These are phyloP conservation scores for Drosophila recens DNA, from an alignment of 2,888 invertebrate genomes.

Conservation along the genomic window DNA sequence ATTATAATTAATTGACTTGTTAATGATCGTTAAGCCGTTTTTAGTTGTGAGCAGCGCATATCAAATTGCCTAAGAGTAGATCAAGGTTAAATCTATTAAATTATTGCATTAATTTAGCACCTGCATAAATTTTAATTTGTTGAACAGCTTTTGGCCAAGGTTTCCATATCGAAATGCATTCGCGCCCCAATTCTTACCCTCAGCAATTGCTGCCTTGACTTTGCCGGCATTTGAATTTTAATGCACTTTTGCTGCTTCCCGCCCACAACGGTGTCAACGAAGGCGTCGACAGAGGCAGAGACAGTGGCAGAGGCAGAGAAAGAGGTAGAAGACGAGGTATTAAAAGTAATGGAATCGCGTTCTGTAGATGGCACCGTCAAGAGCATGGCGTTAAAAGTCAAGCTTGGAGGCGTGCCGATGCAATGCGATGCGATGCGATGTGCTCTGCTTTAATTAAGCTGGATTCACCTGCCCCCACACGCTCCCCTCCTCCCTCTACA, in stretches of 20 bases:
- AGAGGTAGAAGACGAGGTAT: conserved; percentile 6
- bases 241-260: conserved; percentile 69
- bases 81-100: conserved; percentile 26
- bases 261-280: conserved; percentile 36
- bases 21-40: background rate
- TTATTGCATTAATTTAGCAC: conserved; percentile 20
- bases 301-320: background rate
- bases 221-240: conserved; percentile 70
- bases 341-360: conserved; percentile 16
- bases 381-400: conserved; percentile 31
- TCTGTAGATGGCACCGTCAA: conserved; percentile 29
- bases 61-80: background rate
- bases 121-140: conserved; percentile 33
- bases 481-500: no score
- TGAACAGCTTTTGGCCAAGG: conserved; percentile 20
- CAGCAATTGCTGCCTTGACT: conserved; percentile 60
- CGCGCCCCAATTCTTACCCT: conserved; percentile 3
- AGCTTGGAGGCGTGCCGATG: conserved; percentile 67
- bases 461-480: conserved; percentile 7
- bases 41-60: background rate
- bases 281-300: background rate
- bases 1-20: background rate
- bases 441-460: conserved; percentile 71
- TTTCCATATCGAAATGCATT: conserved; percentile 10
- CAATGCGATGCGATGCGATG: conserved; percentile 43